Conservation (phyloP, 2,888 invertebrate species). For the Spialia ferax region DNA sequence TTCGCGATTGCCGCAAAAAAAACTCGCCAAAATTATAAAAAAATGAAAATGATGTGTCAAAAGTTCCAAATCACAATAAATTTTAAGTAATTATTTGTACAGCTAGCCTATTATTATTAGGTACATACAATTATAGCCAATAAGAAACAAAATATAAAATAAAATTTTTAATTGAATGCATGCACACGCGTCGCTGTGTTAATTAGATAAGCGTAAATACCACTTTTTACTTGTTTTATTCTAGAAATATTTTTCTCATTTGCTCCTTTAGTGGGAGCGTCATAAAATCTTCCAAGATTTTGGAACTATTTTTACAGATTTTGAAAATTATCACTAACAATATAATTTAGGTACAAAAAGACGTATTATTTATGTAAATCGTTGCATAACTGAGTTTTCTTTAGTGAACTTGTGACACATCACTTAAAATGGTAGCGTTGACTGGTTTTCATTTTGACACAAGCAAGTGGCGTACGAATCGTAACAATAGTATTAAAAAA, state of each 20-base stretch:
- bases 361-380: neutral
- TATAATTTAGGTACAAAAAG: neutral
- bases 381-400: neutral
- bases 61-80: neutral
- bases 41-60: neutral
- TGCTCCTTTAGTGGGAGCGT: too few species aligned
- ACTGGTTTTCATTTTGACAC: neutral
- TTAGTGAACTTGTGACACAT: neutral
- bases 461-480: neutral
- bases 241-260: too few species aligned
- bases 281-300: too few species aligned
- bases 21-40: neutral
- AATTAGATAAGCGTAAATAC: too few species aligned
- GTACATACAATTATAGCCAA: too few species aligned
- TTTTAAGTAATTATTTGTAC: neutral
- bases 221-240: too few species aligned
- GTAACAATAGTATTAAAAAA: neutral
- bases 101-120: too few species aligned
- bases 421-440: neutral
- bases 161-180: too few species aligned
- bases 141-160: neutral
- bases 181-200: too few species aligned
- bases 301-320: too few species aligned
- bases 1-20: slow-evolving; percentile 1
- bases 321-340: too few species aligned